phyloP scores from a whole-genome alignment of 2,888 invertebrate genomes.

The Tipula vernalis region DNA sequence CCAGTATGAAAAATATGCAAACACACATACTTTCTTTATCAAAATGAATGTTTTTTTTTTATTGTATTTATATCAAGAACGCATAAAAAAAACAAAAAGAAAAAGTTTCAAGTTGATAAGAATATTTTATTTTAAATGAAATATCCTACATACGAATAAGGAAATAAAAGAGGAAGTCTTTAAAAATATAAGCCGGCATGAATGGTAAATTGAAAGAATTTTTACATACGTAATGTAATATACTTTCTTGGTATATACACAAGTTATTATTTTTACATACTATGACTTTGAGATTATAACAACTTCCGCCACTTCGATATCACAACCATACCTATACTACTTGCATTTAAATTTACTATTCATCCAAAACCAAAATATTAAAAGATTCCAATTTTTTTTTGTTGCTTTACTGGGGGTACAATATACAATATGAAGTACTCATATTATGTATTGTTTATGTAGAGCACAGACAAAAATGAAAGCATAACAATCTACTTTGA shows the following conservation, averaged over 20 bases:
- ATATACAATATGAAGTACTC: not conserved
- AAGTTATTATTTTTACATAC: not conserved
- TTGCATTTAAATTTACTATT: too few relatives aligned
- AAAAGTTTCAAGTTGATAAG: not conserved
- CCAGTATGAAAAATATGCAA: not conserved
- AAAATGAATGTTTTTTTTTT: not conserved
- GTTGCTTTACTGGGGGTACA: not conserved
- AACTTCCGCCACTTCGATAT: not conserved
- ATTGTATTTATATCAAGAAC: not conserved
- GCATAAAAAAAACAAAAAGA: not conserved
- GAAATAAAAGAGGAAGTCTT: not conserved
- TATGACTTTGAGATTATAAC: not conserved
- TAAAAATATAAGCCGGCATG: not conserved
- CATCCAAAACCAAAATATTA: not conserved
- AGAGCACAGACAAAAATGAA: not conserved
- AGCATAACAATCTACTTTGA: constrained; percentile 4
- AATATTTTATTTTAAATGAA: not conserved
- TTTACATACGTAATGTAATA: not conserved
- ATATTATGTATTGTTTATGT: not conserved
- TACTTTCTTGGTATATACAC: not conserved
- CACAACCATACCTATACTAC: too few relatives aligned
- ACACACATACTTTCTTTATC: not conserved
- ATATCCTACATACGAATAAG: not conserved
- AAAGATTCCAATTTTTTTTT: not conserved
- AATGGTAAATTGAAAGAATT: not conserved